phyloP scores from a whole-genome alignment of 2,113 vertebrate genomes.

The Gambusia affinis region DNA sequence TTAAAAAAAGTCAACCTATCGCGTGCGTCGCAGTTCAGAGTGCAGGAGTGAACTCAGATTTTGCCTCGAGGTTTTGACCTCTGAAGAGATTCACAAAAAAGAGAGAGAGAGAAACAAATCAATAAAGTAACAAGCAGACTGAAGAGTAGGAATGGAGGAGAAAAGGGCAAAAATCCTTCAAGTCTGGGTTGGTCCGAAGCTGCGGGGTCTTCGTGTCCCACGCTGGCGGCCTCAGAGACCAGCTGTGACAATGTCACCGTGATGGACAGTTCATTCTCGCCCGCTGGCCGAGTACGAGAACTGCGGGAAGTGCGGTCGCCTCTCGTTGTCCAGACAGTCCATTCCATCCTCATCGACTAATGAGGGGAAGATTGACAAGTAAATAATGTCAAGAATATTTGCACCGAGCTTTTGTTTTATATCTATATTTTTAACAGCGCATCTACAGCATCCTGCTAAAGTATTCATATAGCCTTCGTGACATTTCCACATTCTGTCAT shows the following conservation, averaged over 20 bases:
- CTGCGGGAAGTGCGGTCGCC: constrained; percentile 97
- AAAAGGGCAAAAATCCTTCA: constrained; percentile 44
- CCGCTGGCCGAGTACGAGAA: constrained; percentile 99
- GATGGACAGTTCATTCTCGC: constrained; percentile 84
- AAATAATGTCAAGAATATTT: neutral
- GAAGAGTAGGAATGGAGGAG: constrained; percentile 1
- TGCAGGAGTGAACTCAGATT: constrained; percentile 34
- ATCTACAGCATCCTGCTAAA: neutral
- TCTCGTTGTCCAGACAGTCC: constrained; percentile 96
- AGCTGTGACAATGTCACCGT: constrained; percentile 76
- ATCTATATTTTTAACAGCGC: neutral
- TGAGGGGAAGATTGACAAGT: neutral
- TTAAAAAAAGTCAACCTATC: constrained; percentile 53
- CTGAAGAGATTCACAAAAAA: constrained; percentile 36
- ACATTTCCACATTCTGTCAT: neutral
- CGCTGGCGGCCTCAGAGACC: constrained; percentile 81
- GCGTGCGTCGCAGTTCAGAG: constrained; percentile 47
- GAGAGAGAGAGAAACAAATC: constrained; percentile 44
- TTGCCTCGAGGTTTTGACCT: constrained; percentile 28
- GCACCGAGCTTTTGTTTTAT: too few relatives aligned
- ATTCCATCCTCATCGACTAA: constrained; percentile 96
- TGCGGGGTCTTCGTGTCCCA: constrained; percentile 54
- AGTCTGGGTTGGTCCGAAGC: constrained; percentile 57
- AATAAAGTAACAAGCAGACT: constrained; percentile 34
- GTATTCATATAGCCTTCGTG: neutral